Percentiles rank a stretch among this genome's conserved stretches.
These are phyloP conservation scores for Diorhabda carinulata DNA, from an alignment of 1,140 invertebrate genomes.

Conservation along the genomic window DNA sequence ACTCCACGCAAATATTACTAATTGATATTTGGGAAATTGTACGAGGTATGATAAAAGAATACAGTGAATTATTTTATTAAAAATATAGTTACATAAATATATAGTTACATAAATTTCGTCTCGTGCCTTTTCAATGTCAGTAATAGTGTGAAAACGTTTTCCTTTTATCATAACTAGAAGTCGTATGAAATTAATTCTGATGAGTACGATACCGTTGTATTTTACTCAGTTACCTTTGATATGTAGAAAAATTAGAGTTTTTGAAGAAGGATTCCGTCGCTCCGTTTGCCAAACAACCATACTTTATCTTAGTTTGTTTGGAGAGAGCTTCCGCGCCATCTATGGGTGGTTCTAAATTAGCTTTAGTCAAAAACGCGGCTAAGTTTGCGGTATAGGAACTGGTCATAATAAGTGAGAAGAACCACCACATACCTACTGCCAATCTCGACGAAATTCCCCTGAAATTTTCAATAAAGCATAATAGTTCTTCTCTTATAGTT, in stretches of 20 bases:
- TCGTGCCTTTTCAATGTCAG: too few relatives aligned
- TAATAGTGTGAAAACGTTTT: too few relatives aligned
- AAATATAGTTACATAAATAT: too few relatives aligned
- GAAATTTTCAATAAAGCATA: slow-evolving; percentile 9
- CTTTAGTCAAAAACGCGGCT: slow-evolving; percentile 89
- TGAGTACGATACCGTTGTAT: too few relatives aligned
- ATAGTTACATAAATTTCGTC: too few relatives aligned
- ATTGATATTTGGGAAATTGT: too few relatives aligned
- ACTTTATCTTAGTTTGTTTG: slow-evolving; percentile 85
- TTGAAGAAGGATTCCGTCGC: slow-evolving; percentile 74
- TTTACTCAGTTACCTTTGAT: slow-evolving; percentile 46
- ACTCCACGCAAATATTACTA: too few relatives aligned
- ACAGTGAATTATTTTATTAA: too few relatives aligned
- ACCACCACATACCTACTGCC: slow-evolving; percentile 89
- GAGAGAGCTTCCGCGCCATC: slow-evolving; percentile 80
- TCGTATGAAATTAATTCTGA: too few relatives aligned
- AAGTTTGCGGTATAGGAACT: slow-evolving; percentile 95
- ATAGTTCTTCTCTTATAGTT: background rate
- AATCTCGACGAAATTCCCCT: slow-evolving; percentile 72
- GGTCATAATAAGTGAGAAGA: slow-evolving; percentile 92
- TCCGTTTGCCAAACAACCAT: slow-evolving; percentile 59
- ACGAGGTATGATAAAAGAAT: too few relatives aligned
- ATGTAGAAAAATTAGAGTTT: slow-evolving; percentile 66
- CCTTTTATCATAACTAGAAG: too few relatives aligned
- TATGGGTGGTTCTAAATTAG: slow-evolving; percentile 70